Conservation (phyloP, 2,797 vertebrate species). For the Gallinago nigripennis region DNA sequence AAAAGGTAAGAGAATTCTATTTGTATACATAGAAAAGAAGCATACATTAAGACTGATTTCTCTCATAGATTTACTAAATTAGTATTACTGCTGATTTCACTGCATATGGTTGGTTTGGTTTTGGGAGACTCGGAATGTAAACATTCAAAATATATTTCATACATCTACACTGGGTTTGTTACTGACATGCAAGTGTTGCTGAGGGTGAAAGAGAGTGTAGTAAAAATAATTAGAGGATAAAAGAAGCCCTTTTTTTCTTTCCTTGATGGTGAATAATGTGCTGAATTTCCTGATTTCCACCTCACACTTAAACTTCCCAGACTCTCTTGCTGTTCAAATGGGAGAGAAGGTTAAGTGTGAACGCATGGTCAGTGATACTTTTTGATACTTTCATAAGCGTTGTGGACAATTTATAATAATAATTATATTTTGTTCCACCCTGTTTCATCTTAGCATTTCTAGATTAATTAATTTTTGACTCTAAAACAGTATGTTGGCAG, state of each 20-base stretch:
- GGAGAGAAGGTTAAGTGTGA: background rate
- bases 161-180: background rate
- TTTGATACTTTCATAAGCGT: background rate
- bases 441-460: background rate
- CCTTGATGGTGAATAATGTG: background rate
- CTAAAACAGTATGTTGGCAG: background rate
- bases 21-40: background rate
- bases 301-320: background rate
- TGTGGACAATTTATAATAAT: background rate
- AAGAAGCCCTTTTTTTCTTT: background rate
- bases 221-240: background rate
- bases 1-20: conserved; percentile 79
- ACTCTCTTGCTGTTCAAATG: background rate
- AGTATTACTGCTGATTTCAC: background rate
- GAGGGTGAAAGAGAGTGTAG: background rate
- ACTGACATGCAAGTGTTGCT: background rate
- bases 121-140: background rate
- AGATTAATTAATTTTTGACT: background rate
- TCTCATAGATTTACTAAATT: background rate
- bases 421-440: background rate
- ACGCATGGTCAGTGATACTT: background rate
- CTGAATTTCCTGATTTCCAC: background rate
- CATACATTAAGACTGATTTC: background rate
- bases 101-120: background rate
- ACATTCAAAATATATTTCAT: background rate